Conservation (phyloP, 2,113 vertebrate species). For the Naja naja region DNA sequence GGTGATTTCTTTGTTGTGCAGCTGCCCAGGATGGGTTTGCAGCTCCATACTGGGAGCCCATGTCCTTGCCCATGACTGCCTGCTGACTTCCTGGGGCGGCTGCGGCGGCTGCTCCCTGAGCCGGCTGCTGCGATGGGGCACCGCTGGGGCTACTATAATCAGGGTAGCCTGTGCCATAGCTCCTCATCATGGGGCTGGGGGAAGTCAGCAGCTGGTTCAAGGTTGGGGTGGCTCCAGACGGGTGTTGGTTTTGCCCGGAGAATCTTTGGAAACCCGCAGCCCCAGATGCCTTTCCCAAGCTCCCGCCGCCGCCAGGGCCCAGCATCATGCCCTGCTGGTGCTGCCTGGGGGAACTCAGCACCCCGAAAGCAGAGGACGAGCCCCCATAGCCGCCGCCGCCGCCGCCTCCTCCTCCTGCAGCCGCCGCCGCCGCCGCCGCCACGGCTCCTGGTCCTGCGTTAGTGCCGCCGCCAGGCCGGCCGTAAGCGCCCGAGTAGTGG, state of each 20-base stretch:
- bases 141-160: conserved; percentile 80
- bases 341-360: conserved; percentile 80
- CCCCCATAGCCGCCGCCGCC: conserved; percentile 68
- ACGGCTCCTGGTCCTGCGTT: conserved; percentile 53
- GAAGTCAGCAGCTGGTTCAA: conserved; percentile 94
- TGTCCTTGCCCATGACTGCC: conserved; percentile 83
- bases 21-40: conserved; percentile 84
- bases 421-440: conserved; percentile 62
- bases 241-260: conserved; percentile 85
- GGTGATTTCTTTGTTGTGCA: conserved; percentile 84
- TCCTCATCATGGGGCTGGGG: conserved; percentile 93
- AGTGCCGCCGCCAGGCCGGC: conserved; percentile 71
- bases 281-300: conserved; percentile 74
- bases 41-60: conserved; percentile 83
- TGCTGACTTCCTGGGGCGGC: conserved; percentile 73
- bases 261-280: conserved; percentile 86
- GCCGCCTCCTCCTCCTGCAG: conserved; percentile 58
- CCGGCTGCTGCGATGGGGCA: conserved; percentile 57
- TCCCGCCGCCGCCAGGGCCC: conserved; percentile 77
- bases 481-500: conserved; percentile 83
- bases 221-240: conserved; percentile 91
- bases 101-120: conserved; percentile 50
- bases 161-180: conserved; percentile 84
- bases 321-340: conserved; percentile 75
- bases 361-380: conserved; percentile 77